Base-by-base conservation (phyloP, 2,888 invertebrate genomes). In the Diloba caeruleocephala region DNA sequence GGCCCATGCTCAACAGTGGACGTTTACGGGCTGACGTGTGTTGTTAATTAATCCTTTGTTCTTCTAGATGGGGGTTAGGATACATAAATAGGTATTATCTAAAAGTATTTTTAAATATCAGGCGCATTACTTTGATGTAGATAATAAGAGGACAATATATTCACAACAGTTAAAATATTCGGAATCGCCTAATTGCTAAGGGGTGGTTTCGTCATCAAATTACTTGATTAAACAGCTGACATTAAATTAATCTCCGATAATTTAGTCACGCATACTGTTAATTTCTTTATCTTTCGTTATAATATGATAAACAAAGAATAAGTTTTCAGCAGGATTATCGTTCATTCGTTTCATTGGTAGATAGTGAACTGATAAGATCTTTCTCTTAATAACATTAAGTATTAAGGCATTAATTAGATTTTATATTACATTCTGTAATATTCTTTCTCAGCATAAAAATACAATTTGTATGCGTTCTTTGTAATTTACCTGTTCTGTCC, bases 221-320 rank as follows among this genome's bases (percentile, higher is more conserved):
- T 43, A 23, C 28, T 36, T 28, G 15, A 39, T 23, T 17, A 8
- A 19, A 37, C 26, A 29, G 15, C 8, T 52, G 10, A 19, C 42
- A 38, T 39, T 29, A 15, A 21, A 10, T 26, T 50, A 53, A 82
- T 80, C 76, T 49, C 12, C 49, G 81, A 85, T 87, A 83, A 82
- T 36, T 37, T 43, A 50, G 79, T 85, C 84, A 85, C 83, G 85
- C 74, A 84, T 26, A 15, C 65, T 60, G 69, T 79, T 83, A 78
- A 62, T 56, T 58, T 45, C 2, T 29, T 71, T 76, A 78, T 79
- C 72, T 42, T 38, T 28, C 14, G 36, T 32, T 44, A 44, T 63
- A 52, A 66, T 12, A 15, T 9, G 69, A 68, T 71, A 45, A 66
- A 45, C 57, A 58, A 52, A 42, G 49, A 70, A 65, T 70, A 49